A percentile compares a stretch with the other conserved stretches of the same genome.
These are phyloP conservation scores for Acrocephalus kingi DNA, from an alignment of 2,113 vertebrate genomes.

Conservation along the genomic window DNA sequence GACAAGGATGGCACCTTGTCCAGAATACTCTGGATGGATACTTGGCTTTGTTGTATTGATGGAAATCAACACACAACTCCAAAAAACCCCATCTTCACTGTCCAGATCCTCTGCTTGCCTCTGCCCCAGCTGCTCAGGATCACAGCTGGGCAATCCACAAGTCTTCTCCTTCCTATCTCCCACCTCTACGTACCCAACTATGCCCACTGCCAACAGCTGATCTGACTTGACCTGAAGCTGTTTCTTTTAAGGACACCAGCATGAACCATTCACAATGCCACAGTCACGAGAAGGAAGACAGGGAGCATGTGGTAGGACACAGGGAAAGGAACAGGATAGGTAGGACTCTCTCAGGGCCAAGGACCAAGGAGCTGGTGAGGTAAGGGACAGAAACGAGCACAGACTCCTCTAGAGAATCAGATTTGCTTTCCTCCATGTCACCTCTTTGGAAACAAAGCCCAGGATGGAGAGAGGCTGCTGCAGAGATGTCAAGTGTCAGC, in stretches of 20 bases:
- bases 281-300: neutral
- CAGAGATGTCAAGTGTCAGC: neutral
- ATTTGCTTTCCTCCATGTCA: neutral
- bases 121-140: neutral
- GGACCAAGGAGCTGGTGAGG: neutral
- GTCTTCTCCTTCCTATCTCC: neutral
- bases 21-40: neutral
- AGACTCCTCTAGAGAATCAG: neutral
- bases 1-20: neutral
- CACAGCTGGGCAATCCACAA: neutral
- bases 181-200: neutral
- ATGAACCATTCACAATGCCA: neutral
- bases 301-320: neutral
- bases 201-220: neutral
- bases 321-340: neutral
- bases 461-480: constrained; percentile 55
- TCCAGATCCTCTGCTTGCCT: neutral
- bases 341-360: neutral
- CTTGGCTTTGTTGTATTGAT: neutral
- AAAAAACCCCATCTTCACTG: neutral
- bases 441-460: neutral
- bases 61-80: neutral
- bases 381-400: neutral
- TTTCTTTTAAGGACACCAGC: neutral
- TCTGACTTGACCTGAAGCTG: neutral